A percentile compares a stretch with the other conserved stretches of the same genome.
Evolutionary conservation across 2,797 vertebrate species (phyloP).

Genomic region (Echeneis naucrates): DNA sequence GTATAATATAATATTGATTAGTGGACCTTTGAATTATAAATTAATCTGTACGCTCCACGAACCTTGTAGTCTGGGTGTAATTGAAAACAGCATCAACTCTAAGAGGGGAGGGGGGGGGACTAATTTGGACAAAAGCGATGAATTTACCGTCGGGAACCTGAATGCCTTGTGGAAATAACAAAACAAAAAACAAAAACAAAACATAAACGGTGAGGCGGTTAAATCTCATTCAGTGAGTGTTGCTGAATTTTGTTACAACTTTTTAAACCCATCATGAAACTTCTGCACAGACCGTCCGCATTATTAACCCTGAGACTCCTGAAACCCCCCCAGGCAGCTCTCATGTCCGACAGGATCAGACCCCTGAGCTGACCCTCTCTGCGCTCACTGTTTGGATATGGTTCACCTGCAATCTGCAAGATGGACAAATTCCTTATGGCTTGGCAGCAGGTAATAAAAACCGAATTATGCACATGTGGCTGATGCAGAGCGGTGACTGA

Average conservation of each 20-base stretch:
- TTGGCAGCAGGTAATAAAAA: slow-evolving; percentile 62
- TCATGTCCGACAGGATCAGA: neutral
- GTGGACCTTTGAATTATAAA: neutral
- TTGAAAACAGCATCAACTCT: neutral
- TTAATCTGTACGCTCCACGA: neutral
- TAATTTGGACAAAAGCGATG: neutral
- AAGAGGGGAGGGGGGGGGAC: neutral
- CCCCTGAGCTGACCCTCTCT: neutral
- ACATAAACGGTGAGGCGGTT: neutral
- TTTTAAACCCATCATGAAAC: neutral
- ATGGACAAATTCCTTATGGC: slow-evolving; percentile 53
- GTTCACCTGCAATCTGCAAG: slow-evolving; percentile 43
- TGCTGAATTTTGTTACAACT: neutral
- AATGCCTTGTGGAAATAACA: neutral
- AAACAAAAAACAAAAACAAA: too few relatives aligned
- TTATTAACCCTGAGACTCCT: neutral
- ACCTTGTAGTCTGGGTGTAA: neutral
- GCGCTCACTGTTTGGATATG: neutral
- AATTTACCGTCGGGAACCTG: neutral
- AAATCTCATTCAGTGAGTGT: neutral
- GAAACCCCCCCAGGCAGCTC: neutral
- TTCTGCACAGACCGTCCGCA: neutral
- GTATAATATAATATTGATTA: neutral
- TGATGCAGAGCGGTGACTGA: slow-evolving; percentile 35
- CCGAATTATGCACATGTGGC: slow-evolving; percentile 49